Evolutionary conservation across 1,140 invertebrate genomes (phyloP).

Genomic region (Aphidius gifuensis): DNA sequence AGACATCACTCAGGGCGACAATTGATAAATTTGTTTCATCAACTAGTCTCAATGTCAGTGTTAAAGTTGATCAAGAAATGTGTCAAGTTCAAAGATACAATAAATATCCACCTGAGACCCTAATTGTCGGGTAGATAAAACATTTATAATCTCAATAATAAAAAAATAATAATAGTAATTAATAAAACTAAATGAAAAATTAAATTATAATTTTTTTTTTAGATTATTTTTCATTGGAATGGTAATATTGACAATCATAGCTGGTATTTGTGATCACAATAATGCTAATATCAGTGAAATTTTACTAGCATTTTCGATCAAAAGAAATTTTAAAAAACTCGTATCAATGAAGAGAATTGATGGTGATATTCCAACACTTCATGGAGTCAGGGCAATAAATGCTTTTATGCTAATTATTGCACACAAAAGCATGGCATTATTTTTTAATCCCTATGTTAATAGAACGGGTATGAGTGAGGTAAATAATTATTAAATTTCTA

Average conservation of each 20-base stretch:
- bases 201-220: constrained; percentile 25
- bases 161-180: not conserved
- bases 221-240: constrained; percentile 44
- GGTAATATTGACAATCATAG: constrained; percentile 38
- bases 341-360: constrained; percentile 55
- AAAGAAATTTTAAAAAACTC: constrained; percentile 59
- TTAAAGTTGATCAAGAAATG: constrained; percentile 61
- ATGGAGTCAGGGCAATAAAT: constrained; percentile 68
- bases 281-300: constrained; percentile 43
- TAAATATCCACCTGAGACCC: constrained; percentile 46
- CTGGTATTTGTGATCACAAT: constrained; percentile 45
- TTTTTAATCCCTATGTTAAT: constrained; percentile 69
- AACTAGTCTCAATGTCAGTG: constrained; percentile 55
- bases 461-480: constrained; percentile 68
- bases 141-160: not conserved
- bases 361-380: constrained; percentile 63
- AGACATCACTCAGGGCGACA: constrained; percentile 55
- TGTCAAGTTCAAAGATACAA: constrained; percentile 54
- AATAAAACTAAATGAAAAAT: not conserved
- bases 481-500: constrained; percentile 22
- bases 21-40: constrained; percentile 48
- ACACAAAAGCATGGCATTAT: constrained; percentile 73
- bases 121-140: constrained; percentile 53
- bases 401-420: constrained; percentile 64
- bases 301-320: constrained; percentile 65